These are phyloP conservation scores for Lasaia peninsularis DNA, from an alignment of 1,140 invertebrate species.

Conservation along the genomic window DNA sequence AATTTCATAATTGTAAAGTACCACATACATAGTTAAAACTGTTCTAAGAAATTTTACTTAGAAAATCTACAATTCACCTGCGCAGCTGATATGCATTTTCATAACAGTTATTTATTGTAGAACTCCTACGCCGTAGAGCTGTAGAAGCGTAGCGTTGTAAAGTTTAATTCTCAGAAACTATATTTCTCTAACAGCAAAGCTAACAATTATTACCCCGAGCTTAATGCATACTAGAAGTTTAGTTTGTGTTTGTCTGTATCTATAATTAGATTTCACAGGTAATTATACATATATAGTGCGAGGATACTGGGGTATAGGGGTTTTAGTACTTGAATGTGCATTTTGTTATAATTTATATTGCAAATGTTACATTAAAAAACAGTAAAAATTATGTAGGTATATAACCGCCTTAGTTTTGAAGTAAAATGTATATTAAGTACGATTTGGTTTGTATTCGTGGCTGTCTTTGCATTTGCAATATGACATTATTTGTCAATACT, in stretches of 20 bases:
- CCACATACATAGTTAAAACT: background rate
- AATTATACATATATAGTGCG: background rate
- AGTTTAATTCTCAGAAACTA: conserved; percentile 15
- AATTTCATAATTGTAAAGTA: too few species aligned
- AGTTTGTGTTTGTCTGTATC: conserved; percentile 1
- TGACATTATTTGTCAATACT: too few species aligned
- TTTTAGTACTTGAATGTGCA: too few species aligned
- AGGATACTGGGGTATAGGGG: background rate
- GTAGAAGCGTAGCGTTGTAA: conserved; percentile 6
- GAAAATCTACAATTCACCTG: background rate
- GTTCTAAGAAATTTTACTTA: background rate
- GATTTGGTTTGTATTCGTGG: too few species aligned
- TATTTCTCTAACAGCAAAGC: conserved; percentile 10
- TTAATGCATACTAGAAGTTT: conserved; percentile 8
- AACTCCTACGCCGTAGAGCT: conserved; percentile 2
- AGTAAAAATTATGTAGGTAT: too few species aligned
- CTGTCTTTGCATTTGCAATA: too few species aligned
- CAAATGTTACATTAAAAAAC: too few species aligned
- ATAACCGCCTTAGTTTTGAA: too few species aligned
- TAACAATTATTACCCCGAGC: conserved; percentile 1
- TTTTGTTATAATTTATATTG: too few species aligned
- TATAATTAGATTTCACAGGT: conserved; percentile 5
- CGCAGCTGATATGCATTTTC: background rate
- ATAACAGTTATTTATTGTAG: conserved; percentile 2
- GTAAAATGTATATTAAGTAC: too few species aligned